Evolutionary conservation across 1,140 invertebrate genomes (phyloP), one percentile per base, ranked within the genome.

Genomic region (Dendrolimus punctatus): DNA sequence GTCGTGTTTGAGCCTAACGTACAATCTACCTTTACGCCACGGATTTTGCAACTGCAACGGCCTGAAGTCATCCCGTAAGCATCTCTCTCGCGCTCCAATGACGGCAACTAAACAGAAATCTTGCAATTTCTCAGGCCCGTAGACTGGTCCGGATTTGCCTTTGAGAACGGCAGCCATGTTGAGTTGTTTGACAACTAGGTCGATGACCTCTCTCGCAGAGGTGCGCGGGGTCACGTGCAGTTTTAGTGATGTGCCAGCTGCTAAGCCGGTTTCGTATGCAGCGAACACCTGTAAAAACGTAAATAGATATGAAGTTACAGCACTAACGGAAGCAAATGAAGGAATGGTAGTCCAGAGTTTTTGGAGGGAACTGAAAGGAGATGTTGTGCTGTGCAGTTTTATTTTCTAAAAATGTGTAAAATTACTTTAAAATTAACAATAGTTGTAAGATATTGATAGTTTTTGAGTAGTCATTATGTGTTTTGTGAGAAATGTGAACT

Each of bases 71-170:
- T 98, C 96, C 7, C 96, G 88, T 1, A 99, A 88, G 73, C 97
- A 97, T 46, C 96, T 88, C 75, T 99, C 96, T 6, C 96, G 84
- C 0, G 96, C 95, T 2, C 97, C 97, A 46, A 98, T 96, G 8
- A 98, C 96, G 0, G 96, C 96, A 0, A 98, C 97, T 9, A 99
- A 88, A 78, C 96, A 98, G 76, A 98, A 98, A 68, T 96, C 95
- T 23, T 91, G 90, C 51, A 95, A 82, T 74, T 93, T 92, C 45
- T 95, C 93, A 0, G 92, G 90, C 0, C 91, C 90, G 71, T 98
- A 98, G 23, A 96, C 93, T 0, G 96, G 95, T 0, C 95, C 95
- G 23, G 93, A 90, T 80, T 94, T 93, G 0, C 94, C 94, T 77
- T 97, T 97, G 0, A 95, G 74, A 8, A 95, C 90, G 10, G 96